phyloP scores from a whole-genome alignment of 2,888 invertebrate genomes.

The Noctua janthe region DNA sequence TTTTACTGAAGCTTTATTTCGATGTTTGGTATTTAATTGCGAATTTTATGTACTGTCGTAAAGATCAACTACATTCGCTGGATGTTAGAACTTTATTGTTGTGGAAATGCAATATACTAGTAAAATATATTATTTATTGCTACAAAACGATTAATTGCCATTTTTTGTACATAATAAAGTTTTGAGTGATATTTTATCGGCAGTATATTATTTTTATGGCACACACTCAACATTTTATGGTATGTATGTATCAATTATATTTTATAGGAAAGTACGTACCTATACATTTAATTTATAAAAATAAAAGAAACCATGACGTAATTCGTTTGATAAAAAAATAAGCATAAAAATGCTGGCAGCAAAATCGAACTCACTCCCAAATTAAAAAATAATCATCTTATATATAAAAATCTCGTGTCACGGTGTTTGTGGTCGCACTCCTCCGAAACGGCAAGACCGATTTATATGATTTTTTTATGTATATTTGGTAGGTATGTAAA shows the following conservation, averaged over 20 bases:
- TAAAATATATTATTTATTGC: slow-evolving; percentile 53
- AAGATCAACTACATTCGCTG: slow-evolving; percentile 46
- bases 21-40: slow-evolving; percentile 39
- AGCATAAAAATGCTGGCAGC: neutral
- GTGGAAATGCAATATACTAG: slow-evolving; percentile 40
- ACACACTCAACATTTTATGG: slow-evolving; percentile 21
- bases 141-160: slow-evolving; percentile 45
- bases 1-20: slow-evolving; percentile 38
- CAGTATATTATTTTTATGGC: slow-evolving; percentile 17
- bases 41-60: slow-evolving; percentile 48
- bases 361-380: neutral
- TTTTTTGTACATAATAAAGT: slow-evolving; percentile 36
- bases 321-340: neutral
- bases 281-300: neutral
- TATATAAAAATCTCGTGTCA: no score
- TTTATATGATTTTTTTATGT: no score
- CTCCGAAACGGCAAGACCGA: no score
- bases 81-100: slow-evolving; percentile 54
- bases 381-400: neutral
- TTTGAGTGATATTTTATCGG: slow-evolving; percentile 39
- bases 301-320: no score
- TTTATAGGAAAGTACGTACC: neutral
- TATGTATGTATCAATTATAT: slow-evolving; percentile 3
- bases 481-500: no score
- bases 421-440: no score